A percentile compares a stretch with the other conserved stretches of the same genome.
Conservation (phyloP, 2,113 vertebrate genomes). For the Dromiciops gliroides region DNA sequence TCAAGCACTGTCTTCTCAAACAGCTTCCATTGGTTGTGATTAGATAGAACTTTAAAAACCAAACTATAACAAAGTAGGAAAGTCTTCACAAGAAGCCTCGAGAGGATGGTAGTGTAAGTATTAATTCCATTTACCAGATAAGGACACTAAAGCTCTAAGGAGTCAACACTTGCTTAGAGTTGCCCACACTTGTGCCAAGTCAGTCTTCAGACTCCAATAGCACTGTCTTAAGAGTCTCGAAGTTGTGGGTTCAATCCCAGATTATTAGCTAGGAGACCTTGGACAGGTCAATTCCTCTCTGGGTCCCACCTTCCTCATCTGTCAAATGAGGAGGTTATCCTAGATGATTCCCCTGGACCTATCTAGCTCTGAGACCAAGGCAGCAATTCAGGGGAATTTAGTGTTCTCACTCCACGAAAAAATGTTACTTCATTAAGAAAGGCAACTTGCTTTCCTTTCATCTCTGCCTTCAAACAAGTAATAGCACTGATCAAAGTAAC, state of each 20-base stretch:
- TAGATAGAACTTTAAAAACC: not conserved
- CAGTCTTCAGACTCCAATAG: not conserved
- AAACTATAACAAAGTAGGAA: not conserved
- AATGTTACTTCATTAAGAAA: not conserved
- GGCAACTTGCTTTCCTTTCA: not conserved
- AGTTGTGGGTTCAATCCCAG: not conserved
- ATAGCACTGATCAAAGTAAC: slow-evolving; percentile 12
- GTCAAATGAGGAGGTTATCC: not conserved
- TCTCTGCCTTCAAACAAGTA: not conserved
- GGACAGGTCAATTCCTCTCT: not conserved
- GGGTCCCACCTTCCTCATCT: not conserved
- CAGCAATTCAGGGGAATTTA: not conserved
- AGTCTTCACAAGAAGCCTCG: not conserved
- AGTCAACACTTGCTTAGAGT: not conserved
- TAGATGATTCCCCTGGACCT: not conserved
- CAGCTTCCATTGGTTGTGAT: not conserved
- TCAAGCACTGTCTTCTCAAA: not conserved
- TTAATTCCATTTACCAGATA: not conserved
- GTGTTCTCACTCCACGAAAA: not conserved
- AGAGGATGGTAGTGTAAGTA: not conserved
- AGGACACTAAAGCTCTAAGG: not conserved
- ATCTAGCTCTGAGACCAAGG: not conserved
- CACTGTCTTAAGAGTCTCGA: not conserved
- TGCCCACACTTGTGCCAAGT: not conserved
- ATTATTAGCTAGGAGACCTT: not conserved